Evolutionary conservation across 2,888 invertebrate species (phyloP), one percentile per base, ranked within the genome.

Genomic region (Harmothoe impar): DNA sequence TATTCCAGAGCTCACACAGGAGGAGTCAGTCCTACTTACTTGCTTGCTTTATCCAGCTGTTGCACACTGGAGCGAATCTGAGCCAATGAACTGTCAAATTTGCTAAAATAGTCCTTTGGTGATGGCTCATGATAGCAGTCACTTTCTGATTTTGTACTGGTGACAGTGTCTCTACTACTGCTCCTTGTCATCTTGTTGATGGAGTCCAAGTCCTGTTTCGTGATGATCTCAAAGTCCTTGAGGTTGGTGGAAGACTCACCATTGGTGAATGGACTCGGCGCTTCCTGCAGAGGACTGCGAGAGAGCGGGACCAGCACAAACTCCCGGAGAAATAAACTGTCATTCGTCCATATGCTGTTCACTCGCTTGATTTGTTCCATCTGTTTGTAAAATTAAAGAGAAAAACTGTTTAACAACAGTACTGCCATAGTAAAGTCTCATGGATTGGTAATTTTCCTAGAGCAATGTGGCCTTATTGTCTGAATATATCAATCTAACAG

Each of bases 301-400:
- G 43, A 43, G 15, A 90, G 85, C 31, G 99, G 99, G 95, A 99
- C 98, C 95, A 98, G 97, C 94, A 99, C 97, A 96, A 97, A 97
- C 96, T 98, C 98, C 93, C 98, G 97, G 94, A 99, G 97, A 97
- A 98, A 98, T 95, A 99, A 97, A 96, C 98, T 98, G 96, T 99
- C 99, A 90, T 98, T 97, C 56, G 98, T 98, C 97, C 98, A 99
- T 92, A 99, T 96, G 94, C 98, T 97, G 96, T 99, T 99, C 91
- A 97, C 98, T 94, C 98, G 97, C 94, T 98, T 97, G 95, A 99
- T 98, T 96, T 98, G 98, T 96, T 99, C 99, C 96, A 98, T 98
- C 99, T 99, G 96, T 52, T n/a, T n/a, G n/a, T n/a, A n/a, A n/a
- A n/a, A n/a, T n/a, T n/a, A n/a, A n/a, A n/a, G n/a, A n/a, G n/a